Conservation (phyloP, 2,888 invertebrate genomes). For the Choristoneura rosaceana region DNA sequence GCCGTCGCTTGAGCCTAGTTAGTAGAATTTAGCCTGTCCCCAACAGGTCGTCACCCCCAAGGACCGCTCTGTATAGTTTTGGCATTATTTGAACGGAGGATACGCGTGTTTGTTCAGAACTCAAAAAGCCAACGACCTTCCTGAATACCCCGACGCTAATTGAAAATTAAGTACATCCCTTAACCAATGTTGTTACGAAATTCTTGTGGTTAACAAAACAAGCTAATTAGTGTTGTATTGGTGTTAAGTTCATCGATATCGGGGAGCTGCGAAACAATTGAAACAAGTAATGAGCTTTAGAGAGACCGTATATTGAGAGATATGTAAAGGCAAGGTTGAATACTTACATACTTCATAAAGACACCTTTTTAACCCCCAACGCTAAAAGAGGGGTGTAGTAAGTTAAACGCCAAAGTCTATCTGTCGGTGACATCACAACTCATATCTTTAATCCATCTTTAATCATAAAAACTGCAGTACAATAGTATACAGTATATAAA, state of each 20-base stretch:
- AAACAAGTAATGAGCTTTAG: not conserved
- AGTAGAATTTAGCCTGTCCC: constrained; percentile 6
- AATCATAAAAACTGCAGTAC: no score
- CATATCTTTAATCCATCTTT: no score
- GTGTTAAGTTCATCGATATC: constrained; percentile 14
- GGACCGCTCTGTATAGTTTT: constrained; percentile 4
- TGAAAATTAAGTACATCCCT: constrained; percentile 13
- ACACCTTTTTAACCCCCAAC: no score
- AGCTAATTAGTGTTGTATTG: constrained; percentile 13
- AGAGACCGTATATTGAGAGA: no score
- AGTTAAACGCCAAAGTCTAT: no score
- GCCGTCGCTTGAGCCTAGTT: not conserved
- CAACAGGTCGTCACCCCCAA: constrained; percentile 13
- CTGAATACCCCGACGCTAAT: constrained; percentile 18
- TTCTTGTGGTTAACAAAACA: constrained; percentile 27
- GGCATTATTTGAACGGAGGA: constrained; percentile 17
- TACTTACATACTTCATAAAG: no score
- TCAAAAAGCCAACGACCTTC: constrained; percentile 20
- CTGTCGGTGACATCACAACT: no score
- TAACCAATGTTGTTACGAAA: constrained; percentile 22
- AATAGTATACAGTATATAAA: no score
- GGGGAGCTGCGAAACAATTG: not conserved
- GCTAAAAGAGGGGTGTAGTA: no score
- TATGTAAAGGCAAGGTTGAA: no score
- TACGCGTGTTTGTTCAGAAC: constrained; percentile 21